A percentile compares a stretch with the other conserved stretches of the same genome.
These are phyloP conservation scores for Aleadryas rufinucha DNA, from an alignment of 2,113 vertebrate species.

Conservation along the genomic window DNA sequence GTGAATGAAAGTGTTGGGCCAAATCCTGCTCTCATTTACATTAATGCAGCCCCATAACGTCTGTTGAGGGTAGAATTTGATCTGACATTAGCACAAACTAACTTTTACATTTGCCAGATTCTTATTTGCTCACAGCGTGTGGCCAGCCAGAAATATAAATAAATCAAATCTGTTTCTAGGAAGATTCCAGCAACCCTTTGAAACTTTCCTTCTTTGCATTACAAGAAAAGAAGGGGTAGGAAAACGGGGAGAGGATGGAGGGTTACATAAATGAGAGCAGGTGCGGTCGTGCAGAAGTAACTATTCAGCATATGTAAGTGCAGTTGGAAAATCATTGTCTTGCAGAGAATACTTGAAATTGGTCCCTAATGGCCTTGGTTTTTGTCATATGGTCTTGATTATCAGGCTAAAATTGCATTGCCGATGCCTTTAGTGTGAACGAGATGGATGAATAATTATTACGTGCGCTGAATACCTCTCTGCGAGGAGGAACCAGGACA, in stretches of 20 bases:
- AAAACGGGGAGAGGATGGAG: conserved; percentile 42
- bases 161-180: conserved; percentile 50
- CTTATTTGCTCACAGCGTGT: conserved; percentile 41
- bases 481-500: conserved; percentile 69
- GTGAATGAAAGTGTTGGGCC: conserved; percentile 38
- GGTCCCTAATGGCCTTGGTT: conserved; percentile 89
- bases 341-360: conserved; percentile 88
- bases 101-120: conserved; percentile 49
- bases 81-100: conserved; percentile 60
- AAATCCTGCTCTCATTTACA: conserved; percentile 53
- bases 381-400: conserved; percentile 92
- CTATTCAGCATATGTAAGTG: conserved; percentile 89
- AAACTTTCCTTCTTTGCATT: conserved; percentile 56
- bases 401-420: conserved; percentile 90
- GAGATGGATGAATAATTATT: conserved; percentile 90
- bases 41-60: conserved; percentile 10
- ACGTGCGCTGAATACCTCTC: conserved; percentile 81
- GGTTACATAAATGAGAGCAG: conserved; percentile 78
- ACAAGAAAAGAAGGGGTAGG: conserved; percentile 54
- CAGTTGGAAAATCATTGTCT: conserved; percentile 90
- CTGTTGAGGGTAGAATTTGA: conserved; percentile 47
- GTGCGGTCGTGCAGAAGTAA: conserved; percentile 83
- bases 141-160: conserved; percentile 17
- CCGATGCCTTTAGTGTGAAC: conserved; percentile 81
- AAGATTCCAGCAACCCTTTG: conserved; percentile 50